Conservation (phyloP, 2,113 vertebrate genomes). For the Pagrus major region DNA sequence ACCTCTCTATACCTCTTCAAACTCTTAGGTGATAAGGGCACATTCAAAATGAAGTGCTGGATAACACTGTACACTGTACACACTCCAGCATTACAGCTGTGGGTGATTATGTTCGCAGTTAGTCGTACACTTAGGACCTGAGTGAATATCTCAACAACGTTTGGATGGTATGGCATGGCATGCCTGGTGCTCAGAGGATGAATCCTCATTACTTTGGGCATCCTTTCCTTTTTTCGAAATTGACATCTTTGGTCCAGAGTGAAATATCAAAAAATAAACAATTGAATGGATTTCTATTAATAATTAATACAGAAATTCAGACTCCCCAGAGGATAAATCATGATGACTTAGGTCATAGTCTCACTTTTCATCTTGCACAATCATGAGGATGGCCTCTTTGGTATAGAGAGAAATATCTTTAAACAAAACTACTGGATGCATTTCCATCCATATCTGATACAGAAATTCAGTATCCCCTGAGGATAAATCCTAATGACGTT, state of each 20-base stretch:
- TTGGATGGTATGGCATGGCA: no score
- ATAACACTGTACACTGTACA: slow-evolving; percentile 4
- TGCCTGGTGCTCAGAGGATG: not conserved
- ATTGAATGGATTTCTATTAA: not conserved
- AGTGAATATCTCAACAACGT: not conserved
- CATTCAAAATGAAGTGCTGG: not conserved
- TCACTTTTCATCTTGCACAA: not conserved
- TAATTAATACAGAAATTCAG: not conserved
- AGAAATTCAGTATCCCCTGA: no score
- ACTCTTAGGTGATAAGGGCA: slow-evolving; percentile 3
- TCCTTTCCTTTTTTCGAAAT: not conserved
- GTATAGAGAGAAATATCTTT: no score
- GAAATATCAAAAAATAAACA: not conserved
- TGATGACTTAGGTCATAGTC: not conserved
- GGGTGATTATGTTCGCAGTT: not conserved
- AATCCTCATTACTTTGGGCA: not conserved
- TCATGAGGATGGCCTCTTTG: no score
- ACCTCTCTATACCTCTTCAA: no score
- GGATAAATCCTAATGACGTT: no score
- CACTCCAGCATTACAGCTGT: not conserved
- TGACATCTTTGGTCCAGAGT: not conserved
- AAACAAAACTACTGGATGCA: no score
- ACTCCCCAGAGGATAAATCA: not conserved
- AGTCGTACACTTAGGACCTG: not conserved
- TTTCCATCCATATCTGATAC: no score